These are phyloP conservation scores for Dynastes maya DNA, from an alignment of 2,888 invertebrate genomes.

Conservation along the genomic window DNA sequence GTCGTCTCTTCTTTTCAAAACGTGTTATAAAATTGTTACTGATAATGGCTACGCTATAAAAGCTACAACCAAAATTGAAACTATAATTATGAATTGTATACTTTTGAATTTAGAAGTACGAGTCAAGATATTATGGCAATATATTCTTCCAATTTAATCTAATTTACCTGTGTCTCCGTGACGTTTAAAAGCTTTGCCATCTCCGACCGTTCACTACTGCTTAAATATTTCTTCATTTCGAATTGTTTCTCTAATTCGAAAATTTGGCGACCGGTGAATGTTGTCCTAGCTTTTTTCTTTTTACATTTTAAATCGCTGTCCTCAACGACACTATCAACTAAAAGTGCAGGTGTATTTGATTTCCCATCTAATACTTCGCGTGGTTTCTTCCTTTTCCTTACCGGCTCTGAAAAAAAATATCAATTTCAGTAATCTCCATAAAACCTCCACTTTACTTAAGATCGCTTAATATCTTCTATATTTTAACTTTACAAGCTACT, in stretches of 20 bases:
- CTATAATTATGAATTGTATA: too few relatives aligned
- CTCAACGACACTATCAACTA: conserved; percentile 66
- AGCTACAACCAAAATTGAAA: too few relatives aligned
- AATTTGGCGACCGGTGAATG: conserved; percentile 96
- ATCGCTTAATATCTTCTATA: too few relatives aligned
- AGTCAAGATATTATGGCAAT: too few relatives aligned
- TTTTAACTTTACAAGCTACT: too few relatives aligned
- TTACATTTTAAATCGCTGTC: conserved; percentile 73
- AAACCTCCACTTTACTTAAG: too few relatives aligned
- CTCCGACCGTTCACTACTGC: conserved; percentile 93
- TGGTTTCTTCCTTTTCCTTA: conserved; percentile 66
- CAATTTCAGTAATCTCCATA: not conserved
- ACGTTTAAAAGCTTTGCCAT: conserved; percentile 95
- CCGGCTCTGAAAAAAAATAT: conserved; percentile 62
- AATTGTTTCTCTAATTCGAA: conserved; percentile 97
- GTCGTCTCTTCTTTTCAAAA: too few relatives aligned
- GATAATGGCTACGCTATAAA: too few relatives aligned
- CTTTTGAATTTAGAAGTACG: too few relatives aligned
- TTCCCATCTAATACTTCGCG: conserved; percentile 63
- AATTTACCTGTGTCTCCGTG: conserved; percentile 94
- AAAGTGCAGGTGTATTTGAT: conserved; percentile 63
- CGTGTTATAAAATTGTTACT: too few relatives aligned
- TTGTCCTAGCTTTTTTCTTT: conserved; percentile 92
- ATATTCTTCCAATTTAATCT: too few relatives aligned
- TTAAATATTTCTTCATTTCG: conserved; percentile 96